Percentiles rank a stretch among this genome's conserved stretches.
These are phyloP conservation scores for Athalia circularis DNA, from an alignment of 2,888 invertebrate genomes.

Conservation along the genomic window DNA sequence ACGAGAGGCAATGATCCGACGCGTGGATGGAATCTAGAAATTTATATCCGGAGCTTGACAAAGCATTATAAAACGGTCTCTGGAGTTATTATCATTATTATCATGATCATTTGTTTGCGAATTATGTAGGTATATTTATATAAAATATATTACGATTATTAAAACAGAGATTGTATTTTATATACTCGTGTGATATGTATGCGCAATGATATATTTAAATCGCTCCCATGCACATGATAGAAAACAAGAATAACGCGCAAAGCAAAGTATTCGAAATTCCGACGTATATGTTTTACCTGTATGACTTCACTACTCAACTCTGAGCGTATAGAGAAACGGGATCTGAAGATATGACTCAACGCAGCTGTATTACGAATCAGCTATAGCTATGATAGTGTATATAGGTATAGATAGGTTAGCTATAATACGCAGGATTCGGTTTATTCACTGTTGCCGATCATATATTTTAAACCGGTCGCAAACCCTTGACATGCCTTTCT, in stretches of 20 bases:
- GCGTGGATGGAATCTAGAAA: no score
- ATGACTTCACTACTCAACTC: constrained; percentile 10
- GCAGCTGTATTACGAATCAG: constrained; percentile 20
- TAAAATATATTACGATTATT: no score
- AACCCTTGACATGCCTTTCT: no score
- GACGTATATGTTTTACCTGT: neutral
- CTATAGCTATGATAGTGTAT: neutral
- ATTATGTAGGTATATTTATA: no score
- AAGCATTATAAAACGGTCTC: no score
- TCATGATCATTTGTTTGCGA: no score
- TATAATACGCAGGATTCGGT: constrained; percentile 46
- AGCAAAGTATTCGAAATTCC: constrained; percentile 37
- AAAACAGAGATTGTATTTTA: no score
- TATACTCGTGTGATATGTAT: no score
- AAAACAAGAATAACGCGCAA: neutral
- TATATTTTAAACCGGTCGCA: neutral
- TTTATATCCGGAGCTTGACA: no score
- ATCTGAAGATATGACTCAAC: constrained; percentile 39
- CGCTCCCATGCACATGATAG: neutral
- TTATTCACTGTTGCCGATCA: constrained; percentile 3
- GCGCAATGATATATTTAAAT: no score
- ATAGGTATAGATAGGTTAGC: neutral
- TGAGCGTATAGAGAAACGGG: constrained; percentile 43
- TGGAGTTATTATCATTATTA: no score
- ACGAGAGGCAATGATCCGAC: no score